A percentile compares a stretch with the other conserved stretches of the same genome.
Evolutionary conservation across 2,888 invertebrate species (phyloP).

Genomic region (Nudaria mundana): DNA sequence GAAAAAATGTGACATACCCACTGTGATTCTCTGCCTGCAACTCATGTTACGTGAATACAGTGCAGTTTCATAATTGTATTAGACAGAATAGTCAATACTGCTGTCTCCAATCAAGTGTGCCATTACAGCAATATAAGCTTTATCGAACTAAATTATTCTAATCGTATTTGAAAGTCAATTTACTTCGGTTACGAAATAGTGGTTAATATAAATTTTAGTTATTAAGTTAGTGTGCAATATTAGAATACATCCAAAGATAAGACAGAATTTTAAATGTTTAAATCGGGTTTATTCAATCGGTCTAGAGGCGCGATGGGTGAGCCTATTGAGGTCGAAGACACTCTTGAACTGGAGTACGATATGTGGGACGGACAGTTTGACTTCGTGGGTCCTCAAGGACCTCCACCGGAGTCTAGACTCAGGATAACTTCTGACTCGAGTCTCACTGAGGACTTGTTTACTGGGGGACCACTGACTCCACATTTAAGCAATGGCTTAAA

Average conservation of each 20-base stretch:
- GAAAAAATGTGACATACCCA: constrained; percentile 60
- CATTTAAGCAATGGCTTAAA: constrained; percentile 73
- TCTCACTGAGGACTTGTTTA: constrained; percentile 72
- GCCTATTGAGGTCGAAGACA: constrained; percentile 75
- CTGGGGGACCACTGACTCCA: constrained; percentile 69
- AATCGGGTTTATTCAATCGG: constrained; percentile 70
- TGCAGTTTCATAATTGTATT: constrained; percentile 42
- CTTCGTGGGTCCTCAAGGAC: constrained; percentile 85
- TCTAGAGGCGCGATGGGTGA: constrained; percentile 71
- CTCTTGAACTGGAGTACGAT: constrained; percentile 89
- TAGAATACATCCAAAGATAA: constrained; percentile 67
- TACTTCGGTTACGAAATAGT: constrained; percentile 38
- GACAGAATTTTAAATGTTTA: constrained; percentile 66
- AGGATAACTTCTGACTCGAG: constrained; percentile 67
- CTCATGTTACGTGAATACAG: constrained; percentile 39
- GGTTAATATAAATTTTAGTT: constrained; percentile 37
- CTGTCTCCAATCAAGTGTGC: constrained; percentile 50
- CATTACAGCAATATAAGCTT: constrained; percentile 63
- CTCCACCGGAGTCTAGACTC: constrained; percentile 53
- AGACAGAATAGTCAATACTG: constrained; percentile 27
- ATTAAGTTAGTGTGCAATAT: constrained; percentile 58
- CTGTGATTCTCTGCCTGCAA: constrained; percentile 36
- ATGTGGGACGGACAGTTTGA: constrained; percentile 95
- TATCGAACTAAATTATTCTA: constrained; percentile 58
- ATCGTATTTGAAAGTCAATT: constrained; percentile 59